Conservation (phyloP, 2,888 invertebrate species). For the Vanessa cardui region DNA sequence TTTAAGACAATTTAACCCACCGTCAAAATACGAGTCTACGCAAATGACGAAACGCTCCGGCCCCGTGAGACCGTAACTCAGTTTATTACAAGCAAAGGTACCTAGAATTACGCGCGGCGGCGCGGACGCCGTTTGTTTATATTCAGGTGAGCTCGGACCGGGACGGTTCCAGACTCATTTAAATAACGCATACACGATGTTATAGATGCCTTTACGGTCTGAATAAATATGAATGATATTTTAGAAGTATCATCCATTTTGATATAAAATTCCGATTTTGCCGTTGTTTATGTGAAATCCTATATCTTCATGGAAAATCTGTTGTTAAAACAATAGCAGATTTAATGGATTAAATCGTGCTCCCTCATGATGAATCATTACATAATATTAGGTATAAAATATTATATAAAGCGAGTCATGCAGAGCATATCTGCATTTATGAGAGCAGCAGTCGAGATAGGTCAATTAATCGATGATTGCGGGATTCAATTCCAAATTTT, state of each 20-base stretch:
- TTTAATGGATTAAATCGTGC: too few relatives aligned
- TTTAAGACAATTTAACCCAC: too few relatives aligned
- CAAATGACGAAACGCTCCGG: background rate
- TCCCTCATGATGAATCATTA: too few relatives aligned
- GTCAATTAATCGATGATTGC: too few relatives aligned
- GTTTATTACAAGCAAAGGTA: conserved; percentile 5
- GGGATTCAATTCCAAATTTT: too few relatives aligned
- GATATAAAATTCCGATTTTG: background rate
- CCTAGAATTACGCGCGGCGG: background rate
- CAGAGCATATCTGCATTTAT: too few relatives aligned
- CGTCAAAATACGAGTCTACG: background rate
- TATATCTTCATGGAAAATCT: too few relatives aligned
- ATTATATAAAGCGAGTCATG: too few relatives aligned
- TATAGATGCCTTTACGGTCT: background rate
- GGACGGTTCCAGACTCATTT: background rate
- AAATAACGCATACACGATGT: background rate
- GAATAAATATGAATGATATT: conserved; percentile 5
- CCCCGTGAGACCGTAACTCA: background rate
- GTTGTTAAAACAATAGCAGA: too few relatives aligned
- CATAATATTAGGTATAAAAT: too few relatives aligned
- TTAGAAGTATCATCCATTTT: background rate
- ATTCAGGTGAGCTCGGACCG: conserved; percentile 1
- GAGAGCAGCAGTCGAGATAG: too few relatives aligned
- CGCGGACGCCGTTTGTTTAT: background rate
- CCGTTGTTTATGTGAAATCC: background rate